phyloP scores from a whole-genome alignment of 2,113 vertebrate species.

The Mesembrinibis cayennensis region DNA sequence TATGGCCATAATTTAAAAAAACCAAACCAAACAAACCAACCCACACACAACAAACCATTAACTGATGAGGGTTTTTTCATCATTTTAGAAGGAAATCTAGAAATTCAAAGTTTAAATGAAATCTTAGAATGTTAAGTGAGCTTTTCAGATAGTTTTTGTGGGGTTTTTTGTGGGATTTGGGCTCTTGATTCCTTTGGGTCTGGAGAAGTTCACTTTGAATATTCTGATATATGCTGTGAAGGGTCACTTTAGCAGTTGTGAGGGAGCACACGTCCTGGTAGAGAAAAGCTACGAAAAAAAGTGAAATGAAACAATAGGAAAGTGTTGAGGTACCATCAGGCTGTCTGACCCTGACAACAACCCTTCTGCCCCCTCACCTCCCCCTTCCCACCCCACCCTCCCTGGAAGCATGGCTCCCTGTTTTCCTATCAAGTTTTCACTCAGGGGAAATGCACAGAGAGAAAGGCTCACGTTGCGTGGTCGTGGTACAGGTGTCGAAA shows the following conservation, averaged over 20 bases:
- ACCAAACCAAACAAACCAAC: no score
- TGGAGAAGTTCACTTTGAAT: not conserved
- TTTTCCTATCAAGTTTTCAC: not conserved
- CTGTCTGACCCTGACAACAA: not conserved
- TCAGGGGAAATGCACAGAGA: not conserved
- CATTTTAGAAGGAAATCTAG: not conserved
- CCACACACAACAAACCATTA: no score
- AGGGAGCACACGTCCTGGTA: not conserved
- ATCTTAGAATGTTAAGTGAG: not conserved
- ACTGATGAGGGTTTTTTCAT: not conserved
- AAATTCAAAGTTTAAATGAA: not conserved
- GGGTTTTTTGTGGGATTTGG: not conserved
- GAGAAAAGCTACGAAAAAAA: not conserved
- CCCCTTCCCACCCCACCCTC: not conserved
- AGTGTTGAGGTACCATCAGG: not conserved
- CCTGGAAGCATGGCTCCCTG: not conserved
- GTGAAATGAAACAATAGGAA: not conserved
- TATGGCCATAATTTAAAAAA: not conserved
- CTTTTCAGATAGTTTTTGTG: not conserved
- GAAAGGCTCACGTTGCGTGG: fast-evolving
- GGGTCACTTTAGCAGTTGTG: not conserved
- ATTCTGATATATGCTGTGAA: not conserved
- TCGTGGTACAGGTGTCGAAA: not conserved
- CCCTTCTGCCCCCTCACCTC: not conserved
- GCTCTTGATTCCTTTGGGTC: not conserved